Conservation (phyloP, 2,113 vertebrate genomes). For the Taurulus bubalis region DNA sequence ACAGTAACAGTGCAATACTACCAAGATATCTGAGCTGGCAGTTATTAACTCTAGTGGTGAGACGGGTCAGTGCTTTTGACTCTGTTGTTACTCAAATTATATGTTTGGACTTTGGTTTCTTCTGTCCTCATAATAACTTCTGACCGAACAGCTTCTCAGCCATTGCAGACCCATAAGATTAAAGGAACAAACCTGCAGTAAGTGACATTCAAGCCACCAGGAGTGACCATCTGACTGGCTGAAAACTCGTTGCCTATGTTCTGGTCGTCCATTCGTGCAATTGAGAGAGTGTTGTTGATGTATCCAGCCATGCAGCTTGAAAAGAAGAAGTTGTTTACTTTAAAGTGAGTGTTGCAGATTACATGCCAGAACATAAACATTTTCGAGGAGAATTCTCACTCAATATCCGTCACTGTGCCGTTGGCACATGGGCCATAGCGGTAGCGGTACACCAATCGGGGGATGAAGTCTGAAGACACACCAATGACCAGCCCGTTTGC, state of each 20-base stretch:
- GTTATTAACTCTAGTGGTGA: background rate
- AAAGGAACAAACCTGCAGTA: constrained; percentile 88
- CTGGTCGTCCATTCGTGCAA: constrained; percentile 73
- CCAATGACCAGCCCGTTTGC: constrained; percentile 94
- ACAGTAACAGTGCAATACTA: background rate
- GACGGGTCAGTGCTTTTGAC: background rate
- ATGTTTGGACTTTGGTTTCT: background rate
- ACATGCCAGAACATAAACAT: background rate
- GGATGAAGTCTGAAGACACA: constrained; percentile 94
- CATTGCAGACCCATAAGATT: background rate
- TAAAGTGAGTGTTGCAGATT: background rate
- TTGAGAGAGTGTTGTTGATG: constrained; percentile 90
- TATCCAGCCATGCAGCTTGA: constrained; percentile 91
- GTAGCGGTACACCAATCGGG: constrained; percentile 90
- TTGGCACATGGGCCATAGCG: constrained; percentile 86
- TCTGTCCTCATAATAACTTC: background rate
- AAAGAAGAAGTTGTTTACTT: background rate
- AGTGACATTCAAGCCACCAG: constrained; percentile 52
- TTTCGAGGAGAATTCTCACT: constrained; percentile 53
- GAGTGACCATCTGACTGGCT: constrained; percentile 51
- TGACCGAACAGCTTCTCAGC: background rate
- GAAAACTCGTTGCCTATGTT: constrained; percentile 78
- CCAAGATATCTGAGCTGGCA: background rate
- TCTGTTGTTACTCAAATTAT: background rate
- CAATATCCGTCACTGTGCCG: constrained; percentile 51